phyloP scores from a whole-genome alignment of 1,140 invertebrate species.

The Ridgeia piscesae region DNA sequence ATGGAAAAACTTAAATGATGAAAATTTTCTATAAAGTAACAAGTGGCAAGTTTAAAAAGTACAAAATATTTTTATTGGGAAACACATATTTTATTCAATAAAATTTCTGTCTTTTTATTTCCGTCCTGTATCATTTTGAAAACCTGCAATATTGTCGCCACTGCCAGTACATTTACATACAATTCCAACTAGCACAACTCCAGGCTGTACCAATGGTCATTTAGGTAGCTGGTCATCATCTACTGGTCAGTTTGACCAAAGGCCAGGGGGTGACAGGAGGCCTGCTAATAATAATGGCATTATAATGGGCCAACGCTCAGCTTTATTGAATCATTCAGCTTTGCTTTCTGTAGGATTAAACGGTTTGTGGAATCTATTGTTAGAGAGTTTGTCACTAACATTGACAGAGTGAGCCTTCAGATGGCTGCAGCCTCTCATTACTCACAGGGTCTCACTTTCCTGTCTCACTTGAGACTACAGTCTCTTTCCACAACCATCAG shows the following conservation, averaged over 20 bases:
- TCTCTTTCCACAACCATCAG: background rate
- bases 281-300: background rate
- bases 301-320: background rate
- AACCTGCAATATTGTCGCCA: background rate
- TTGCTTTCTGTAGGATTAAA: background rate
- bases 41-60: no score
- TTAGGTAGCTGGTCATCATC: background rate
- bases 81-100: no score
- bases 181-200: background rate
- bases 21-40: no score
- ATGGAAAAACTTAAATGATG: no score
- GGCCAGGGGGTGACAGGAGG: background rate
- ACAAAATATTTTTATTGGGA: no score
- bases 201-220: background rate
- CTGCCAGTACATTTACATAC: background rate
- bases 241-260: background rate
- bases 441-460: background rate
- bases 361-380: background rate
- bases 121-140: background rate
- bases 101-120: no score
- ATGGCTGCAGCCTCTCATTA: no score
- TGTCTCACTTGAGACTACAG: background rate
- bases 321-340: background rate
- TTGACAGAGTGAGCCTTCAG: background rate
- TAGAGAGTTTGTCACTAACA: background rate